Percentiles rank a stretch among this genome's conserved stretches.
These are phyloP conservation scores for Arremon aurantiirostris DNA, from an alignment of 2,797 vertebrate genomes.

Conservation along the genomic window DNA sequence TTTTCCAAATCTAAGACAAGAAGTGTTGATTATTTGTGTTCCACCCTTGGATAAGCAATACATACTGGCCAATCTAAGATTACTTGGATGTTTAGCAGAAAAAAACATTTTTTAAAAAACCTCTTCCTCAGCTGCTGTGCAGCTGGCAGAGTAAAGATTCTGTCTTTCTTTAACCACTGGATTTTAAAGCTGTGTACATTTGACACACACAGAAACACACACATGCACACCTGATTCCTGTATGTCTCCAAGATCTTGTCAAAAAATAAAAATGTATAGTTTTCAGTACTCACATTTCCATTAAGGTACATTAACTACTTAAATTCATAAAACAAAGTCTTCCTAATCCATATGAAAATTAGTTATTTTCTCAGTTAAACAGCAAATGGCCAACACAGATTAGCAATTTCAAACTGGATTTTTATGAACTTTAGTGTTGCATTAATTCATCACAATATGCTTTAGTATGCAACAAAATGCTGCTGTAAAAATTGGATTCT, in stretches of 20 bases:
- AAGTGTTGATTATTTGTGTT: background rate
- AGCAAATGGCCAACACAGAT: background rate
- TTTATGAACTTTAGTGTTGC: background rate
- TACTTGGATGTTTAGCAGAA: background rate
- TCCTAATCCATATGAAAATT: background rate
- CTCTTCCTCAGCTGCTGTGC: background rate
- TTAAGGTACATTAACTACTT: background rate
- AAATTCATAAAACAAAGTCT: background rate
- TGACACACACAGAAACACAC: background rate
- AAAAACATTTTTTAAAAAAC: accelerated
- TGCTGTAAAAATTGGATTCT: background rate
- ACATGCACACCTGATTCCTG: background rate
- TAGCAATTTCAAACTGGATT: background rate
- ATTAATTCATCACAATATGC: background rate
- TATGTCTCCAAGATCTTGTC: background rate
- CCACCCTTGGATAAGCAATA: background rate
- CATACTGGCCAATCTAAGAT: background rate
- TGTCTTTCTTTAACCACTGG: background rate
- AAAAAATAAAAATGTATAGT: background rate
- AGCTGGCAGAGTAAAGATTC: background rate
- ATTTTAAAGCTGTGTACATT: background rate
- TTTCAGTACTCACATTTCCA: background rate
- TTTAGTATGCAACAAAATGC: background rate
- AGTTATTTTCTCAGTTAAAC: background rate
- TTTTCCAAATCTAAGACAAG: background rate